phyloP scores from a whole-genome alignment of 2,113 vertebrate genomes.

The Nycticebus coucang region DNA sequence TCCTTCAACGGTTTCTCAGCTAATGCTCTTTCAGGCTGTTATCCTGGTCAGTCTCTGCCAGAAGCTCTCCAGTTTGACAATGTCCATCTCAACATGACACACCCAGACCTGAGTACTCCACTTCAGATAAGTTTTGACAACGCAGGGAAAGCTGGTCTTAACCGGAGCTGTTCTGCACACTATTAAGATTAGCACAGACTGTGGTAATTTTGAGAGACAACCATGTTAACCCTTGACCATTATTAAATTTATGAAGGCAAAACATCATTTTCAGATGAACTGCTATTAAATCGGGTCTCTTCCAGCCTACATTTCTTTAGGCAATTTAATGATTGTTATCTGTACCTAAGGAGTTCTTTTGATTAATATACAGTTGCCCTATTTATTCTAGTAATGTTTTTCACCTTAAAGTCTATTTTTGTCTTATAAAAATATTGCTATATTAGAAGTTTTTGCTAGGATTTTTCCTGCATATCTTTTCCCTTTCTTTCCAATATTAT shows the following conservation, averaged over 20 bases:
- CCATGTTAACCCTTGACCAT: background rate
- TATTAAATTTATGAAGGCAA: constrained; percentile 14
- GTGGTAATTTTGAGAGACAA: background rate
- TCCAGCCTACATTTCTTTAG: background rate
- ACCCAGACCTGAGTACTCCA: background rate
- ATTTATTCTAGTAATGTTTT: constrained; percentile 34
- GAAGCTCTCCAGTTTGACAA: background rate
- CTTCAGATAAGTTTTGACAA: background rate
- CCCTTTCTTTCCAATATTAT: background rate
- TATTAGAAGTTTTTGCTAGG: constrained; percentile 15
- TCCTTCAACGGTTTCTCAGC: background rate
- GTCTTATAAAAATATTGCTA: constrained; percentile 3
- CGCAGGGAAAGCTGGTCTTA: background rate
- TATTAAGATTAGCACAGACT: background rate
- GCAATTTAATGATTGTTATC: background rate
- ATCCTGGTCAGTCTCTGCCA: background rate
- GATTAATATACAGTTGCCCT: background rate
- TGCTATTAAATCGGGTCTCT: background rate
- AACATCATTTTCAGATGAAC: constrained; percentile 14
- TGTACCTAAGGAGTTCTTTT: background rate
- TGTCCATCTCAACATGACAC: background rate
- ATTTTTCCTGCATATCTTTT: constrained; percentile 6
- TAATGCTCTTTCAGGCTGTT: background rate
- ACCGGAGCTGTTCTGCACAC: background rate
- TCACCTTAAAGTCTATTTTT: constrained; percentile 28